phyloP scores from a whole-genome alignment of 1,140 invertebrate species.

The Oryctes rhinoceros region DNA sequence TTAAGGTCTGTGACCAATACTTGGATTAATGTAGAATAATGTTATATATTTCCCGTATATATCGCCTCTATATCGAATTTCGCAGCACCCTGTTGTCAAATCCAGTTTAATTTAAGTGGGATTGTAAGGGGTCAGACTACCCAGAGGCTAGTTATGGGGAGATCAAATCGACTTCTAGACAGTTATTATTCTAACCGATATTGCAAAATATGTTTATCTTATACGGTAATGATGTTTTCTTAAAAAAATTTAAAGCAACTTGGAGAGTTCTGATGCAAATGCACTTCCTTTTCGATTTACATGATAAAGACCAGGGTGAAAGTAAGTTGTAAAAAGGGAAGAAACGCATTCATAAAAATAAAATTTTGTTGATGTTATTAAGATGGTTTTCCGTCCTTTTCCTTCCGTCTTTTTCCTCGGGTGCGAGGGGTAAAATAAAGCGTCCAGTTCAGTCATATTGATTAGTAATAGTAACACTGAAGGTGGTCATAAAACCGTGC shows the following conservation, averaged over 20 bases:
- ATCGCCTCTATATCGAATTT: constrained; percentile 50
- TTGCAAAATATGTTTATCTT: constrained; percentile 53
- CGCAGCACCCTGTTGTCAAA: constrained; percentile 51
- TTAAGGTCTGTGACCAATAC: constrained; percentile 57
- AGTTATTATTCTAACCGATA: constrained; percentile 52
- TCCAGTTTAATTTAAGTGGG: constrained; percentile 56
- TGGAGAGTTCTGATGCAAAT: neutral
- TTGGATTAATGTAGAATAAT: constrained; percentile 56
- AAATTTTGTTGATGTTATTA: constrained; percentile 45
- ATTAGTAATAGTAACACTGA: constrained; percentile 43
- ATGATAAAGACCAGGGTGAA: neutral
- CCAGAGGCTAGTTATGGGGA: constrained; percentile 49
- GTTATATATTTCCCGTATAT: constrained; percentile 39
- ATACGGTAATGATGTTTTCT: neutral
- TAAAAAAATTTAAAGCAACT: neutral
- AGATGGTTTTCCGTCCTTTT: constrained; percentile 36
- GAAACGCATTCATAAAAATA: constrained; percentile 40
- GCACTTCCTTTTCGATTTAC: neutral
- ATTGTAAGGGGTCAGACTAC: constrained; percentile 48
- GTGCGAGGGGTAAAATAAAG: constrained; percentile 5
- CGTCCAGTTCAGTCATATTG: constrained; percentile 42
- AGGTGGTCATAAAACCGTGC: constrained; percentile 43
- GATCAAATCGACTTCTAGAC: constrained; percentile 7
- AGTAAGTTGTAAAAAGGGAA: neutral
- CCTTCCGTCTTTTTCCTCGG: neutral